Evolutionary conservation across 2,113 vertebrate species (phyloP).

Genomic region (Antigone vipio): DNA sequence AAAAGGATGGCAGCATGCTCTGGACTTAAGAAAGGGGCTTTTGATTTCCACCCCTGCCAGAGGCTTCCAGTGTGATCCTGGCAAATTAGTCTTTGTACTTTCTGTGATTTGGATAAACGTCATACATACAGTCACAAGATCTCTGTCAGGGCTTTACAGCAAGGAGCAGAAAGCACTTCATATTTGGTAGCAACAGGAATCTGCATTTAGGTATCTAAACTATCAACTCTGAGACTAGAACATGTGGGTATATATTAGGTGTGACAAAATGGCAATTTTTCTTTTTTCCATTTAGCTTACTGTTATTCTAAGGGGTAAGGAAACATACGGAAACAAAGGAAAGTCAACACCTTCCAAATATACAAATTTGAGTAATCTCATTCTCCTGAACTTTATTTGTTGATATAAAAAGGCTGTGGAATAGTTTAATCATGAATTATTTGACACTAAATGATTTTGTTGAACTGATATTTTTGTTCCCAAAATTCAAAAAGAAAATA

Average conservation of each 20-base stretch:
- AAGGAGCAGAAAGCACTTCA: not conserved
- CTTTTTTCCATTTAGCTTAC: not conserved
- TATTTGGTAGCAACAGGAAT: not conserved
- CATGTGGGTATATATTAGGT: not conserved
- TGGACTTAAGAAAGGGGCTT: not conserved
- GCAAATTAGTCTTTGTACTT: not conserved
- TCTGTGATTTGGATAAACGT: not conserved
- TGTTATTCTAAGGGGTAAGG: not conserved
- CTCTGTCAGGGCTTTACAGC: not conserved
- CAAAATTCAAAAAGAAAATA: not conserved
- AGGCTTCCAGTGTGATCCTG: not conserved
- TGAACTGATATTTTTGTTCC: not conserved
- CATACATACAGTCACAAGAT: rapidly evolving
- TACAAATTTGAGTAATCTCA: not conserved
- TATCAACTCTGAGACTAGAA: not conserved
- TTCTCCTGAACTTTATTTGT: not conserved
- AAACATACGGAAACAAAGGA: not conserved
- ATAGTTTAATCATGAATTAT: not conserved
- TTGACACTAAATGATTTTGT: not conserved
- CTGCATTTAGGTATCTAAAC: not conserved
- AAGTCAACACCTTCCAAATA: not conserved
- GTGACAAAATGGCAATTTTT: not conserved
- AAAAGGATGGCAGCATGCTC: not conserved
- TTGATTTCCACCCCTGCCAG: not conserved
- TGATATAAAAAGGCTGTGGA: not conserved